Evolutionary conservation across 2,888 invertebrate genomes (phyloP).

Genomic region (Chrysolina americana): DNA sequence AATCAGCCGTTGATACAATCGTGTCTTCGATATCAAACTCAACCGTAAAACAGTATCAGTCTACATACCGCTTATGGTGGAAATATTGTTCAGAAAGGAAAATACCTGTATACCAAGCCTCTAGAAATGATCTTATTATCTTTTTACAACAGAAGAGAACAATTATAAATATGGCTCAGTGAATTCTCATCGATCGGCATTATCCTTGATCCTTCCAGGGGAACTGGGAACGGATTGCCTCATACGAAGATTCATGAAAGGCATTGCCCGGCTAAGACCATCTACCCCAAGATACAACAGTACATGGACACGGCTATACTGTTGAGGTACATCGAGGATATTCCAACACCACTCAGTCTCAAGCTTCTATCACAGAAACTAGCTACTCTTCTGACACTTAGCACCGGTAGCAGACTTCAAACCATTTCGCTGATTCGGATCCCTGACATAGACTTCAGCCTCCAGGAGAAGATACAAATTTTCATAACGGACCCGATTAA

Average conservation of each 20-base stretch:
- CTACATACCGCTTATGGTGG: slow-evolving; percentile 37
- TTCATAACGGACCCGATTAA: too few relatives aligned
- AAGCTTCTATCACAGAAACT: too few relatives aligned
- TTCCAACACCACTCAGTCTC: too few relatives aligned
- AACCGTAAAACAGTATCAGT: slow-evolving; percentile 37
- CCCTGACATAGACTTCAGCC: too few relatives aligned
- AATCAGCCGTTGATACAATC: too few relatives aligned
- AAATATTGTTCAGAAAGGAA: too few relatives aligned
- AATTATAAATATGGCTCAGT: slow-evolving; percentile 29
- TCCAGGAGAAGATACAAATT: too few relatives aligned
- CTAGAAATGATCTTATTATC: neutral
- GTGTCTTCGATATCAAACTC: slow-evolving; percentile 8
- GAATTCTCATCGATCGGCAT: slow-evolving; percentile 37
- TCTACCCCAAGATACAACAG: slow-evolving; percentile 11
- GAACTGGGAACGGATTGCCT: slow-evolving; percentile 31
- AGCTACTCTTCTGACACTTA: too few relatives aligned
- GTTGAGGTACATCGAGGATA: too few relatives aligned
- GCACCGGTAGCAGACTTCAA: too few relatives aligned
- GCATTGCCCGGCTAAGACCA: slow-evolving; percentile 35
- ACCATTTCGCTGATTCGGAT: too few relatives aligned
- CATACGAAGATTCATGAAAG: slow-evolving; percentile 39
- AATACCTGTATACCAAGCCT: slow-evolving; percentile 14
- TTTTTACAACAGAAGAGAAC: slow-evolving; percentile 33
- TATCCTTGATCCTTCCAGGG: slow-evolving; percentile 31
- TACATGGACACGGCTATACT: too few relatives aligned